Conservation (phyloP, 64 coral and sea anemone species). For the Exaiptasia diaphana region DNA sequence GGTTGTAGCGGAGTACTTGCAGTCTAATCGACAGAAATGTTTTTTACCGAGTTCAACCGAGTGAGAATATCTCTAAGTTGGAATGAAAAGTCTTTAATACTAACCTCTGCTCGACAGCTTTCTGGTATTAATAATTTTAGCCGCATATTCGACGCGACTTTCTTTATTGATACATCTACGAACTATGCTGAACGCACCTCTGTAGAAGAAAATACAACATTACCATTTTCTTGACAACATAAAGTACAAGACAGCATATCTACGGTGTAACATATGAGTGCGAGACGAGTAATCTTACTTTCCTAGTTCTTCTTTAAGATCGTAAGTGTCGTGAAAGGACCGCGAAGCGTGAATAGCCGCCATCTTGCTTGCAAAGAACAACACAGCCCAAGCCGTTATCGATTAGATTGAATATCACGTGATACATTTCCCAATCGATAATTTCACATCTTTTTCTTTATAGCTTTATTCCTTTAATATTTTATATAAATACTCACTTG, state of each 20-base stretch:
- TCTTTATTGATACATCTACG: conserved; percentile 96
- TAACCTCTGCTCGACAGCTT: conserved; percentile 95
- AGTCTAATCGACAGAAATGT: too few species aligned
- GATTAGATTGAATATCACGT: conserved; percentile 34
- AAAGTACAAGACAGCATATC: not conserved
- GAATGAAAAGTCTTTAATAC: conserved; percentile 36
- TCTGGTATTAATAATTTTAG: conserved; percentile 99
- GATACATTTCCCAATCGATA: conserved; percentile 10
- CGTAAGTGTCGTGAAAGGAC: conserved; percentile 88
- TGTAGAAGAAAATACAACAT: conserved; percentile 44
- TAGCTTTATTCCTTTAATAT: too few species aligned
- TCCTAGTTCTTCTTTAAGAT: conserved; percentile 93
- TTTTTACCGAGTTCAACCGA: not conserved
- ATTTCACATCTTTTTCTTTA: too few species aligned
- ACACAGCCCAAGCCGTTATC: conserved; percentile 8
- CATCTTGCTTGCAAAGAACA: conserved; percentile 50
- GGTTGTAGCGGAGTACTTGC: too few species aligned
- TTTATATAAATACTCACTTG: not conserved
- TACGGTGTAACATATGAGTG: not conserved
- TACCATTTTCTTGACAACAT: conserved; percentile 11
- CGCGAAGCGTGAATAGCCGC: conserved; percentile 56
- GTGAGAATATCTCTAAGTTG: not conserved
- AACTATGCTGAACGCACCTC: conserved; percentile 99
- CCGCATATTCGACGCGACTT: conserved; percentile 86
- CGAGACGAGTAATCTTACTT: conserved; percentile 61